Conservation (phyloP, 2,113 vertebrate species). For the Nipponia nippon region DNA sequence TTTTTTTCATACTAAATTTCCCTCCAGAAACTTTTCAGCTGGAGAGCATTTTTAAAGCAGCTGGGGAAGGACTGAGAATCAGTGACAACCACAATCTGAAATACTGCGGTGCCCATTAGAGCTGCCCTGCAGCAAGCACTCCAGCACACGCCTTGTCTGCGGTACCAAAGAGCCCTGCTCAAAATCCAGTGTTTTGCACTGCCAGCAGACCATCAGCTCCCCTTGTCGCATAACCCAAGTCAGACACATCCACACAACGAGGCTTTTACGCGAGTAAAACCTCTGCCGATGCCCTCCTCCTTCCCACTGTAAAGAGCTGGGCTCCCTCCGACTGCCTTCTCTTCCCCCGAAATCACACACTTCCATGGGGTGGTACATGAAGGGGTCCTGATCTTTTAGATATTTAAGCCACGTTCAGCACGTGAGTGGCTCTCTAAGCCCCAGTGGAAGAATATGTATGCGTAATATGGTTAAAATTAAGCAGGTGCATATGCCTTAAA, state of each 20-base stretch:
- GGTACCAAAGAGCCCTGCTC: neutral
- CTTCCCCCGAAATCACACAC: neutral
- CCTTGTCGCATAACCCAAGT: neutral
- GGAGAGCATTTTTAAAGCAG: neutral
- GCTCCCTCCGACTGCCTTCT: neutral
- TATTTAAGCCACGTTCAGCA: neutral
- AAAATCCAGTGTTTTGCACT: neutral
- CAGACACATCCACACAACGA: neutral
- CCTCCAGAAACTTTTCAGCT: neutral
- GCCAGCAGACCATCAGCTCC: neutral
- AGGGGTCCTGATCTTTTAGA: neutral
- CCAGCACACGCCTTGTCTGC: fast-evolving
- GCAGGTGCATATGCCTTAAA: neutral
- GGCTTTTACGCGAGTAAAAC: fast-evolving
- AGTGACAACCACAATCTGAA: neutral
- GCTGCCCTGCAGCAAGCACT: neutral
- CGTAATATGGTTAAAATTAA: neutral
- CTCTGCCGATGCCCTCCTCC: neutral
- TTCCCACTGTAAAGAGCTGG: neutral
- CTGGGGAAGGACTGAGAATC: neutral
- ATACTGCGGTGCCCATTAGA: fast-evolving
- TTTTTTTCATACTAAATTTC: neutral
- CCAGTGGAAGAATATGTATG: neutral
- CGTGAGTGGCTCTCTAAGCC: neutral
- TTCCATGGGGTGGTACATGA: fast-evolving